A percentile compares a stretch with the other conserved stretches of the same genome.
These are phyloP conservation scores for Ahaetulla prasina DNA, from an alignment of 2,113 vertebrate genomes.

Conservation along the genomic window DNA sequence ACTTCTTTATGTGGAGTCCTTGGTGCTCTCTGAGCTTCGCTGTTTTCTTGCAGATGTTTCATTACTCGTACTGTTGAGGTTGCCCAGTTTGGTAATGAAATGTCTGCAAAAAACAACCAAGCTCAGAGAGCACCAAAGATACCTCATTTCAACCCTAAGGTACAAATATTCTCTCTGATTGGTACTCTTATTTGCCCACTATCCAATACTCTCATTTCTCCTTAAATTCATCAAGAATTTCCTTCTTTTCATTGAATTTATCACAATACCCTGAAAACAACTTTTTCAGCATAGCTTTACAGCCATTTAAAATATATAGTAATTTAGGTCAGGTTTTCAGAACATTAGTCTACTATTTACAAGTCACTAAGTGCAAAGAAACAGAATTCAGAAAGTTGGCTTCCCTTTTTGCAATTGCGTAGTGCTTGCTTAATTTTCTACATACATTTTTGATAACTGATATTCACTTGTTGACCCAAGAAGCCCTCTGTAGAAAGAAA, in stretches of 20 bases:
- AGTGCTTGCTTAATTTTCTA: slow-evolving; percentile 22
- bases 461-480: slow-evolving; percentile 63
- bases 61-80: neutral
- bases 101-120: neutral
- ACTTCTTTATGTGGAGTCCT: neutral
- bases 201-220: neutral
- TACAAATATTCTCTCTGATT: neutral
- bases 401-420: neutral
- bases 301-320: neutral
- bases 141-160: neutral
- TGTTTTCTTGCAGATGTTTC: neutral
- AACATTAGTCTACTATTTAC: neutral
- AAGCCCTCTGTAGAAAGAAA: slow-evolving; percentile 54
- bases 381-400: neutral
- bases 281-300: neutral
- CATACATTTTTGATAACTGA: slow-evolving; percentile 53
- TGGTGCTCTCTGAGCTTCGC: neutral
- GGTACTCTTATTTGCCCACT: neutral
- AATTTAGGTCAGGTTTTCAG: neutral
- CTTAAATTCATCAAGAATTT: neutral
- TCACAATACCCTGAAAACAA: neutral
- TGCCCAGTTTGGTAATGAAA: neutral
- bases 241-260: neutral
- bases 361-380: neutral
- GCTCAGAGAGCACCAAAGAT: neutral